phyloP scores from a whole-genome alignment of 2,888 invertebrate species.

The Aplocera efformata region DNA sequence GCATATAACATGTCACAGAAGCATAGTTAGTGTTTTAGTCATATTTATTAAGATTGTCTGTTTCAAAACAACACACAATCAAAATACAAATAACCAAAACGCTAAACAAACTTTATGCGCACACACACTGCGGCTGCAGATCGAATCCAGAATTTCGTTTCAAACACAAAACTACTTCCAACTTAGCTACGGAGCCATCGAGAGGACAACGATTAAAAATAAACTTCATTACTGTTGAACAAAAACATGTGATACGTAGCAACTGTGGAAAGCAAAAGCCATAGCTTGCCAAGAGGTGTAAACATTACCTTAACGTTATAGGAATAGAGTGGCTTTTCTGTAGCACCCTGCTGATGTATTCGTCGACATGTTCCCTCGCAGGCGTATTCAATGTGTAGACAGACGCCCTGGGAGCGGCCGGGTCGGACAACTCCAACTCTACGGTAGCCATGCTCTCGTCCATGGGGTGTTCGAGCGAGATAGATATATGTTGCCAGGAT shows the following conservation, averaged over 20 bases:
- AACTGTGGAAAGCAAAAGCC: not conserved
- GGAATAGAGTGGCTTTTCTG: slow-evolving; percentile 96
- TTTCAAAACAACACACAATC: no score
- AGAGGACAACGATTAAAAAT: no score
- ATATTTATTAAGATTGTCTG: no score
- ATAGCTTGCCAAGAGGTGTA: not conserved
- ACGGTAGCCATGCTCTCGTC: slow-evolving; percentile 96
- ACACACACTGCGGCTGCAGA: no score
- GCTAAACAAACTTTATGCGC: no score
- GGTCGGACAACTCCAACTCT: slow-evolving; percentile 91
- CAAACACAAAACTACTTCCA: no score
- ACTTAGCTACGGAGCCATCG: no score
- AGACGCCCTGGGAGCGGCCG: slow-evolving; percentile 88
- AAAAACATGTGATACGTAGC: not conserved
- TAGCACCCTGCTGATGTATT: slow-evolving; percentile 80
- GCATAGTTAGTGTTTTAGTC: no score
- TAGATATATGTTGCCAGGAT: slow-evolving; percentile 93
- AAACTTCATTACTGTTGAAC: no score
- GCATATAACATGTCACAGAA: no score
- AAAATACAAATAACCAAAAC: no score
- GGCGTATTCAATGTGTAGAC: slow-evolving; percentile 83
- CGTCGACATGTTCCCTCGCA: slow-evolving; percentile 65
- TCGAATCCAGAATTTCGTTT: no score
- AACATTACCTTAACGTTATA: slow-evolving; percentile 87
- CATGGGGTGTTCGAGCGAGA: slow-evolving; percentile 94